Conservation (phyloP, 2,888 invertebrate species). For the Brachyopa scutellaris region DNA sequence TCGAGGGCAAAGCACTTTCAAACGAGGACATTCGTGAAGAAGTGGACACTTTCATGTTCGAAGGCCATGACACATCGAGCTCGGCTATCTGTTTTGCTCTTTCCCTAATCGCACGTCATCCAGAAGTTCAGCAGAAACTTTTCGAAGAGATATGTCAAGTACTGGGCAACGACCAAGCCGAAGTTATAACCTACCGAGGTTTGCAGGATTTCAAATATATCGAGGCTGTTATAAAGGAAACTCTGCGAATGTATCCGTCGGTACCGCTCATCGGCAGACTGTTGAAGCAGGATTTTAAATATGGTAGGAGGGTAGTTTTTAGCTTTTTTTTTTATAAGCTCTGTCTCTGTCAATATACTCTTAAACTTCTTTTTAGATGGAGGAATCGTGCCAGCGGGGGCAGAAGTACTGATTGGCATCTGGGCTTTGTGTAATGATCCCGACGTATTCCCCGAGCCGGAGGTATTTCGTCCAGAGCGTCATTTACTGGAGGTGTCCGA, state of each 20-base stretch:
- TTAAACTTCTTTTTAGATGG: conserved; percentile 71
- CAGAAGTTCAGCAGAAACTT: conserved; percentile 76
- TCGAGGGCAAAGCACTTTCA: conserved; percentile 83
- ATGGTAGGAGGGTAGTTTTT: conserved; percentile 83
- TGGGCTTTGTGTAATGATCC: conserved; percentile 68
- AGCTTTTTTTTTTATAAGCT: too few relatives aligned
- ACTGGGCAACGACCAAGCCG: conserved; percentile 74
- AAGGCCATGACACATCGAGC: conserved; percentile 81
- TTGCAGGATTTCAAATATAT: conserved; percentile 79
- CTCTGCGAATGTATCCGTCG: conserved; percentile 85
- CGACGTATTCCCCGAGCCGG: conserved; percentile 73
- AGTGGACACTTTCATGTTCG: conserved; percentile 89
- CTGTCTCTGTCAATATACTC: too few relatives aligned
- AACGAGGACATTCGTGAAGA: conserved; percentile 86
- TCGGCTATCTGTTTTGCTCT: conserved; percentile 77
- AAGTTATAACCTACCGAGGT: conserved; percentile 72
- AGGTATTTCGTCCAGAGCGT: conserved; percentile 76
- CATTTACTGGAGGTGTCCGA: conserved; percentile 81
- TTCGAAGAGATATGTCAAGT: conserved; percentile 76
- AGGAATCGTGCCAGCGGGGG: conserved; percentile 75
- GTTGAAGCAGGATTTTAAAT: conserved; percentile 82
- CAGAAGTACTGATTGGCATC: conserved; percentile 75
- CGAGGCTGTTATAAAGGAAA: conserved; percentile 87
- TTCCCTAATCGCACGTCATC: conserved; percentile 76
- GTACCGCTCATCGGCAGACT: conserved; percentile 84